Evolutionary conservation across 2,888 invertebrate genomes (phyloP).

Genomic region (Agonopterix alstromeriana): DNA sequence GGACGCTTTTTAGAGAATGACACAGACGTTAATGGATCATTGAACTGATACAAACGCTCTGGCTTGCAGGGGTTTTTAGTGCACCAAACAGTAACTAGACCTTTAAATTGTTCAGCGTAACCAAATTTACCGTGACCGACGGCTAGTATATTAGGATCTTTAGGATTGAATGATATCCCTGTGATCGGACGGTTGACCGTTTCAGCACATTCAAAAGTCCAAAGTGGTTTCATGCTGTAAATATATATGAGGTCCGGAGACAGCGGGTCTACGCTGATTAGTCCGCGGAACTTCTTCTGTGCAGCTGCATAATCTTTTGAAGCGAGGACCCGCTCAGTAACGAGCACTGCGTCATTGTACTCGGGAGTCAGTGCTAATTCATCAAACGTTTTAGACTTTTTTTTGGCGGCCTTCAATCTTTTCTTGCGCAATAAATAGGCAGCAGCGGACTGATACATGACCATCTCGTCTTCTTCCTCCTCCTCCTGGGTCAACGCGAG

Average conservation of each 20-base stretch:
- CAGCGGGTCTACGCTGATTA: conserved; percentile 78
- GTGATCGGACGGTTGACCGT: conserved; percentile 76
- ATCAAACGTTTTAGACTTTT: conserved; percentile 35
- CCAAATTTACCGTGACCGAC: conserved; percentile 84
- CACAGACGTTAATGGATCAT: conserved; percentile 80
- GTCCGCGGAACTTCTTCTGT: conserved; percentile 83
- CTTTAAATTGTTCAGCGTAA: conserved; percentile 73
- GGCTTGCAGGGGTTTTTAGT: conserved; percentile 88
- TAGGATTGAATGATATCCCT: conserved; percentile 80
- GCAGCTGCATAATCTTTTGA: conserved; percentile 80
- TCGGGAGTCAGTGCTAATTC: conserved; percentile 38
- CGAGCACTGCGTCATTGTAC: conserved; percentile 79
- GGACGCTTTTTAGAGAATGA: conserved; percentile 82
- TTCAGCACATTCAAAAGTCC: conserved; percentile 78
- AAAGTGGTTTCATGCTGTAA: conserved; percentile 80
- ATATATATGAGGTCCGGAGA: conserved; percentile 79
- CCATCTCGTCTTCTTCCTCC: conserved; percentile 64
- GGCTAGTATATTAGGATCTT: conserved; percentile 83
- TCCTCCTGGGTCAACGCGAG: conserved; percentile 38
- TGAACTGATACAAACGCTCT: conserved; percentile 80
- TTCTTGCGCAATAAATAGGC: conserved; percentile 45
- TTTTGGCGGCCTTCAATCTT: conserved; percentile 20
- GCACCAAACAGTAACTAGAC: conserved; percentile 86
- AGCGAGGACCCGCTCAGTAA: conserved; percentile 84
- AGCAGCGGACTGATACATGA: conserved; percentile 57